Conservation (phyloP, 2,888 invertebrate genomes). For the Philereme vetulata region DNA sequence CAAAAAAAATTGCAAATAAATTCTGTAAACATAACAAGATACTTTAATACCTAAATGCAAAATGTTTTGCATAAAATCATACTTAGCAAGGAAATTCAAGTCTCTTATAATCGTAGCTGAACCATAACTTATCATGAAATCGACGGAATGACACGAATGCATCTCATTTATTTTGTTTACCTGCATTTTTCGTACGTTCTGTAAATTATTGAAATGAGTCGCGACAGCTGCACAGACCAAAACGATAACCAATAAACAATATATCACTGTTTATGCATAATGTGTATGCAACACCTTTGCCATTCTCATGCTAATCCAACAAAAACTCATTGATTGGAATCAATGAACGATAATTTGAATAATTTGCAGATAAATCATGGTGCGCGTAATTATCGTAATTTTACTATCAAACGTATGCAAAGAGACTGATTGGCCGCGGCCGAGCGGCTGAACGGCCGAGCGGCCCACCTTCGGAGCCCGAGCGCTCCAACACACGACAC, state of each 20-base stretch:
- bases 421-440: constrained; percentile 19
- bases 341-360: constrained; percentile 65
- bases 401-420: constrained; percentile 47
- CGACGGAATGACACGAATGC: constrained; percentile 9
- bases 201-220: constrained; percentile 30
- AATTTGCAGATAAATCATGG: constrained; percentile 70
- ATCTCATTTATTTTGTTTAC: constrained; percentile 8
- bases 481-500: constrained; percentile 4
- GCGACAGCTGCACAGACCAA: constrained; percentile 46
- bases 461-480: constrained; percentile 11
- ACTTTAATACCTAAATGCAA: neutral
- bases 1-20: constrained; percentile 1
- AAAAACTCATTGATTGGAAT: constrained; percentile 65
- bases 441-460: neutral
- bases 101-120: constrained; percentile 7
- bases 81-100: constrained; percentile 7
- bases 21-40: constrained; percentile 4
- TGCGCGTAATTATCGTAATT: constrained; percentile 56
- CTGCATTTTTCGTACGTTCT: constrained; percentile 12
- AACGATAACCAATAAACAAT: constrained; percentile 46
- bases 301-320: constrained; percentile 70
- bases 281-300: constrained; percentile 46
- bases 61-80: constrained; percentile 13
- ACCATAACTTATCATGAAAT: constrained; percentile 9
- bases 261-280: constrained; percentile 46